Conservation (phyloP, 2,113 vertebrate species). For the sheep (Ovis aries) region DNA sequence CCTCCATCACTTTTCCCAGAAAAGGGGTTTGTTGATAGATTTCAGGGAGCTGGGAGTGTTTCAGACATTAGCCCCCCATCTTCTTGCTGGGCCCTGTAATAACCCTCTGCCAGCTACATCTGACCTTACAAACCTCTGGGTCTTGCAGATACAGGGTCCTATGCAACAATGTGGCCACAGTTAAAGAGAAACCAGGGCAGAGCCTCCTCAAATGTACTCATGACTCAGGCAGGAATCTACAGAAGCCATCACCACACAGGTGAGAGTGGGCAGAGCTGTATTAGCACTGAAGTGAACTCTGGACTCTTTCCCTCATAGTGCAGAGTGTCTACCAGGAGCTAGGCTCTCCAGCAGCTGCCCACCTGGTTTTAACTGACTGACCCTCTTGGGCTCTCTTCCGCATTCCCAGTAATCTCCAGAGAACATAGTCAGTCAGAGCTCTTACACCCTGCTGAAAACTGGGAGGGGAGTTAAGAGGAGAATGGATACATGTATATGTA, state of each 20-base stretch:
- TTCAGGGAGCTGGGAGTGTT: neutral
- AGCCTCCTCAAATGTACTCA: neutral
- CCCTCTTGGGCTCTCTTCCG: neutral
- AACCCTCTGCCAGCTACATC: neutral
- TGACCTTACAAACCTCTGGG: neutral
- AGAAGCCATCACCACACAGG: neutral
- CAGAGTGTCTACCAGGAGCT: neutral
- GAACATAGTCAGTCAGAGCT: neutral
- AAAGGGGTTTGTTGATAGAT: neutral
- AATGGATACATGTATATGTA: neutral
- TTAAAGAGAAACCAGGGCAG: neutral
- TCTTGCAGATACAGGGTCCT: neutral
- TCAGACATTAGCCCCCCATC: neutral
- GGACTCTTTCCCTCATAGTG: neutral
- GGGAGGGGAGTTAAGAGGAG: neutral
- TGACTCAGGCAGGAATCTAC: neutral
- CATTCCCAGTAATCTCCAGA: neutral
- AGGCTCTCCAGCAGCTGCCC: neutral
- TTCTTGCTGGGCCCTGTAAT: neutral
- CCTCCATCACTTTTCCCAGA: neutral
- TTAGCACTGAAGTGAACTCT: neutral
- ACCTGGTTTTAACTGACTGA: neutral
- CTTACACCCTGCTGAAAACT: neutral
- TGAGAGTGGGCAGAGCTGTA: neutral
- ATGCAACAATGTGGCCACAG: neutral